Evolutionary conservation across 1,140 invertebrate species (phyloP), one percentile per base, ranked within the genome.

Genomic region (Centruroides sculpturatus): DNA sequence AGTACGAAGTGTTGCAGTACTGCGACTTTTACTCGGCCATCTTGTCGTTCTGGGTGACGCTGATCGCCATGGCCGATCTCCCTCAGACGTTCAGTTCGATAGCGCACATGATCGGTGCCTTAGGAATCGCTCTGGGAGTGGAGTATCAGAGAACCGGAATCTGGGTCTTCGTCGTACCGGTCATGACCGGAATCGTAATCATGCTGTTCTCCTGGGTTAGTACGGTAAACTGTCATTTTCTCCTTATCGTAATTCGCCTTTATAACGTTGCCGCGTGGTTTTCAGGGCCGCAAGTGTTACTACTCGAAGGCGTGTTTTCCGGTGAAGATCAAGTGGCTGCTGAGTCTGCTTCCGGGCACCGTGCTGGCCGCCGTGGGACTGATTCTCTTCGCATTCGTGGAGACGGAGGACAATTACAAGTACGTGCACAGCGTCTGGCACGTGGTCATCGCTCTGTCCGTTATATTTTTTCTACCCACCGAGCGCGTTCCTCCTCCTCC

Each of bases 361-460:
- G 13, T 68, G n/a, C 48, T 73, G 35, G 70, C 73, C n/a, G 55
- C 59, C 5, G 56, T 68, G 6, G 74, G 73, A 8, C 56, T 73
- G 0, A 56, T 69, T 4, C 61, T 75, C 4, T 74, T 73, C 63
- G 69, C 69, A 7, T 67, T 73, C 60, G 60, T 71, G 3, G 68
- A 73, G 59, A 72, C 71, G 41, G 64, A 69, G 4, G 63, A 66
- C 4, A 73, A 74, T 59, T 76, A 76, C 57, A 69, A 67, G 59
- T 74, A 72, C 58, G 64, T 67, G 3, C 74, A 76, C 64, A 75
- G 73, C 54, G 60, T 68, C 8, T 76, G 74, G 74, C 74, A 76
- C 60, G 41, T 63, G 7, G 52, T 48, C 3, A 59, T 63, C 35
- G 35, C 61, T 41, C 47, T 63, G 10, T 50, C 61, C 5, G 59